A percentile compares a stretch with the other conserved stretches of the same genome.
phyloP scores from a whole-genome alignment of 1,140 invertebrate species.

The Conus ventricosus region DNA sequence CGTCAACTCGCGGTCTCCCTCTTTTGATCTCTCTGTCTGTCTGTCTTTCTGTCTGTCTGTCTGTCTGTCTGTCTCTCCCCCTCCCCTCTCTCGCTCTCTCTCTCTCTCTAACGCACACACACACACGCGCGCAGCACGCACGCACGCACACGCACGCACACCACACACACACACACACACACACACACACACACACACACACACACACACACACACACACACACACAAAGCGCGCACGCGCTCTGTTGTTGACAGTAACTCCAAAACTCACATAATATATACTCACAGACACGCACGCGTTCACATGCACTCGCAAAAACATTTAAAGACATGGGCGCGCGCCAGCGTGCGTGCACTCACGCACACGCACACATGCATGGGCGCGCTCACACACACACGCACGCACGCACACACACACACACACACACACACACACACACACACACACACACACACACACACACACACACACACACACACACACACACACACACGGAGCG shows the following conservation, averaged over 20 bases:
- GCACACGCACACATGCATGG: conserved; percentile 3
- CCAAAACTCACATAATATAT: conserved; percentile 4
- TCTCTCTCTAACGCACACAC: too few species aligned
- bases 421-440: conserved; percentile 20
- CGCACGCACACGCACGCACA: conserved; percentile 27
- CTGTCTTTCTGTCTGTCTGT: too few species aligned
- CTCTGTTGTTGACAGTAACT: too few species aligned
- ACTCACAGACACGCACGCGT: background rate
- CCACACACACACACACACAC: conserved; percentile 32
- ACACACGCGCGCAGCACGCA: background rate
- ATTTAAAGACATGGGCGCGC: background rate
- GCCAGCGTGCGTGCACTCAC: background rate
- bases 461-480: conserved; percentile 31
- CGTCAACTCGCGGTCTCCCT: too few species aligned
- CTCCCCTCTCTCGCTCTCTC: too few species aligned
- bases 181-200: background rate
- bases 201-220: background rate
- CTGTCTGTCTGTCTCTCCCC: too few species aligned
- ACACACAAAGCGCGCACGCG: background rate
- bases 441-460: conserved; percentile 21
- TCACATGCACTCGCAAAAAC: background rate
- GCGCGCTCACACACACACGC: background rate
- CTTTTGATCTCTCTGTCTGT: too few species aligned
- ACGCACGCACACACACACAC: background rate
- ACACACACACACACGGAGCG: conserved; percentile 22